phyloP scores from a whole-genome alignment of 2,797 vertebrate species.

The Varecia variegata region DNA sequence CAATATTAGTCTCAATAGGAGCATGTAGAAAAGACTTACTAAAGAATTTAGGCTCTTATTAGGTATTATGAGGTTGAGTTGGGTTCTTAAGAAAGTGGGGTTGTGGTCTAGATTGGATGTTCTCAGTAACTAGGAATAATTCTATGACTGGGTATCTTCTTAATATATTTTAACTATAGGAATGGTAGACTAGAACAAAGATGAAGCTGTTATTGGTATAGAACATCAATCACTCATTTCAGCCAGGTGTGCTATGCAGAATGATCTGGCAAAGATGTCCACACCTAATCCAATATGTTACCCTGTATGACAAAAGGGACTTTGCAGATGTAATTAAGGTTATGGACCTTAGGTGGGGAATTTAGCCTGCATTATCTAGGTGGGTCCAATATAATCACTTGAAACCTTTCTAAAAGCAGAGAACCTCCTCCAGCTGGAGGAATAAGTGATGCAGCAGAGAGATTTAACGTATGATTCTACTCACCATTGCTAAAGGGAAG shows the following conservation, averaged over 20 bases:
- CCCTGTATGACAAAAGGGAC: neutral
- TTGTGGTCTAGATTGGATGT: neutral
- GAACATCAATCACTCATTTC: neutral
- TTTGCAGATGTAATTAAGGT: neutral
- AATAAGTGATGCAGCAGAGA: neutral
- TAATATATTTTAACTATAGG: neutral
- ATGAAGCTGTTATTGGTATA: neutral
- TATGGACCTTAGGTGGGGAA: neutral
- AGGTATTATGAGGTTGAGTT: neutral
- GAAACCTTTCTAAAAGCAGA: neutral
- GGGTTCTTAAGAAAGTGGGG: neutral
- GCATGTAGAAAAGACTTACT: neutral
- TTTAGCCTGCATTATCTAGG: neutral
- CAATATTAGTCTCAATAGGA: neutral
- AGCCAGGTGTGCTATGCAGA: neutral
- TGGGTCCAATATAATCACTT: neutral
- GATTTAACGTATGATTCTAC: neutral
- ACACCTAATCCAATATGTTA: neutral
- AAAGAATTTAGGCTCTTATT: neutral
- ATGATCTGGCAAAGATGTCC: neutral
- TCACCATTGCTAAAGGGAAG: neutral
- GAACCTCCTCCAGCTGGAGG: neutral
- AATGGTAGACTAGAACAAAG: neutral
- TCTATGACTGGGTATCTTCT: neutral
- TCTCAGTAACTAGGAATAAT: neutral